phyloP scores from a whole-genome alignment of 1,140 invertebrate species.

The Drosophila albomicans region DNA sequence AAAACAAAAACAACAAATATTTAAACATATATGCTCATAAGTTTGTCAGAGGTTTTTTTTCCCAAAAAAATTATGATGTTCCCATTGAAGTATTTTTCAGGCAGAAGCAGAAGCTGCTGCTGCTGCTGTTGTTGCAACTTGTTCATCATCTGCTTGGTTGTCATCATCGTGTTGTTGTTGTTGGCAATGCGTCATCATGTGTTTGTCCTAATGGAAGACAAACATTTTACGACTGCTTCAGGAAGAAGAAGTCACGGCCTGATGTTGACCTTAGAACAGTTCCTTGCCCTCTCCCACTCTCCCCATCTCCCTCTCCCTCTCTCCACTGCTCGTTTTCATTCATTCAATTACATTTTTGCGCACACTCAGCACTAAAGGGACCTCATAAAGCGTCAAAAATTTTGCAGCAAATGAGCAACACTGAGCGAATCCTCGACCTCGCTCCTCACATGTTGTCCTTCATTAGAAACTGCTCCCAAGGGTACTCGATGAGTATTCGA shows the following conservation, averaged over 20 bases:
- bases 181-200: slow-evolving; percentile 51
- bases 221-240: slow-evolving; percentile 70
- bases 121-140: slow-evolving; percentile 9
- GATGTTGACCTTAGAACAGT: slow-evolving; percentile 50
- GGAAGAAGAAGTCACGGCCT: slow-evolving; percentile 35
- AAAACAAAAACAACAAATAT: slow-evolving; percentile 2
- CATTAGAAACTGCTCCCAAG: slow-evolving; percentile 77
- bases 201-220: slow-evolving; percentile 76
- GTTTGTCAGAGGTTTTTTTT: slow-evolving; percentile 36
- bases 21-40: slow-evolving; percentile 43
- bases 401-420: slow-evolving; percentile 70
- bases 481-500: slow-evolving; percentile 41
- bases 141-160: slow-evolving; percentile 5
- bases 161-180: slow-evolving; percentile 4
- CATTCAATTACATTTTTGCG: slow-evolving; percentile 84
- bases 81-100: slow-evolving; percentile 35
- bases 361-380: slow-evolving; percentile 83
- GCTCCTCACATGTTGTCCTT: slow-evolving; percentile 57
- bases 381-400: slow-evolving; percentile 83
- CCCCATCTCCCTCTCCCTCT: not conserved
- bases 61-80: slow-evolving; percentile 29
- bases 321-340: slow-evolving; percentile 33
- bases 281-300: not conserved
- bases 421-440: not conserved
- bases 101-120: slow-evolving; percentile 2